These are phyloP conservation scores for Amphiura filiformis DNA, from an alignment of 35 echinoderm and acorn worm genomes.

Conservation along the genomic window DNA sequence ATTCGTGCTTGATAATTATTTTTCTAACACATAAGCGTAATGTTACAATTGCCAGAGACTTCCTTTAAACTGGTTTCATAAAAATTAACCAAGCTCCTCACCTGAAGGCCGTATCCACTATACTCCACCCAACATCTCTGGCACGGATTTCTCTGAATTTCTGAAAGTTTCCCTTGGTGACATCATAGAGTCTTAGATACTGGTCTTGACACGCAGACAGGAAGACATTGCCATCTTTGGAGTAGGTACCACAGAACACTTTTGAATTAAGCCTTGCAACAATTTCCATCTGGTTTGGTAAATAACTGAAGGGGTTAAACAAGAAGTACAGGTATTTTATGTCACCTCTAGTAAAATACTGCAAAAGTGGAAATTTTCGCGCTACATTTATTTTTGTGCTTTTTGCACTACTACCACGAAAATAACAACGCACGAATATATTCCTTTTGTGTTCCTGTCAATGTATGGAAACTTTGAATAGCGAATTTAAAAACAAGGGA, in stretches of 20 bases:
- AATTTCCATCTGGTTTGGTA: slow-evolving; percentile 64
- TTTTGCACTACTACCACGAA: not conserved
- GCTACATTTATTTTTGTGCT: too few relatives aligned
- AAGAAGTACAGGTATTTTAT: not conserved
- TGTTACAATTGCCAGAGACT: too few relatives aligned
- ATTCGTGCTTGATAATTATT: too few relatives aligned
- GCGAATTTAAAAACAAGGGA: not conserved
- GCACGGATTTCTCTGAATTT: slow-evolving; percentile 76
- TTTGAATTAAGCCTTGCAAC: slow-evolving; percentile 52
- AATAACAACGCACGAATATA: not conserved
- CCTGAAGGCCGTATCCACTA: slow-evolving; percentile 97
- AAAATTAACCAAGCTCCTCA: too few relatives aligned
- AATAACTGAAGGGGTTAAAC: slow-evolving; percentile 46
- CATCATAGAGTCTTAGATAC: slow-evolving; percentile 65
- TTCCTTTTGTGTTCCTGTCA: not conserved
- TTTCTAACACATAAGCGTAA: too few relatives aligned
- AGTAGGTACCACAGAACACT: slow-evolving; percentile 94
- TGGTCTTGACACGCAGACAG: slow-evolving; percentile 95
- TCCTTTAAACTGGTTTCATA: too few relatives aligned
- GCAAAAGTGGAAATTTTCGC: too few relatives aligned
- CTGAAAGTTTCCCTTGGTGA: slow-evolving; percentile 62
- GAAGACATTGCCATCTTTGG: slow-evolving; percentile 88
- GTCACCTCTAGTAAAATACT: not conserved
- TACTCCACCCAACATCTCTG: slow-evolving; percentile 89
- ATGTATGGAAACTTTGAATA: not conserved